Base-by-base conservation (phyloP, 2,113 vertebrate species). In the Procapra przewalskii region DNA sequence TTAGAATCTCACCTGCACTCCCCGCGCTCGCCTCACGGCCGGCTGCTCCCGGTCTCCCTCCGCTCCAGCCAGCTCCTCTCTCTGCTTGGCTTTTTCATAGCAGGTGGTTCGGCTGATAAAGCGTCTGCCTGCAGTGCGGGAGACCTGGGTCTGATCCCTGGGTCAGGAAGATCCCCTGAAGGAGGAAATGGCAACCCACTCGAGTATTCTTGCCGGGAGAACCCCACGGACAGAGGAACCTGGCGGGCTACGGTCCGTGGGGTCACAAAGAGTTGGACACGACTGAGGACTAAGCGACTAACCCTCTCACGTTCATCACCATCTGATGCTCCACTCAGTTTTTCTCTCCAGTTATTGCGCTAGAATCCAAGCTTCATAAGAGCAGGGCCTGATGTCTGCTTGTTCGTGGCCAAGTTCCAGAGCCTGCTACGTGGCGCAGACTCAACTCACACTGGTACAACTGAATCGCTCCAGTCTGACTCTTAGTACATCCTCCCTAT, bases 21-120 rank as follows among this genome's bases (percentile, higher is more conserved):
- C 0, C 2, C 17, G 0, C 0, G 5, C 9, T n/a, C 8, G 3
- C 57, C 25, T 15, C 7, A 1, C 45, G 3, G 64, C 62, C 71
- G n/a, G n/a, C n/a, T 40, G 23, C 31, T 48, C 40, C 52, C 5
- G 36, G 94, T 11, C 48, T 27, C 50, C 36, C 8, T 10, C 7
- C 0, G 13, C 3, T 29, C 27, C 16, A 4, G 15, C 59, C 12
- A 1, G 43, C 80, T 52, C 13, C 36, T 27, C 52, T 8, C 50
- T 3, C 0, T 6, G 33, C 54, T 36, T 3, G 33, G 50, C 31
- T 83, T 12, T 81, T 52, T 59, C 43, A 9, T 0, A n/a, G 40
- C 33, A 29, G n/a, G 29, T 11, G 71, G 36, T 4, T 27, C 11
- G 6, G 21, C 1, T 13, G 67, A 23, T 23, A 25, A 13, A 25